Evolutionary conservation across 2,113 vertebrate species (phyloP).

Genomic region (Chrysochloris asiatica): DNA sequence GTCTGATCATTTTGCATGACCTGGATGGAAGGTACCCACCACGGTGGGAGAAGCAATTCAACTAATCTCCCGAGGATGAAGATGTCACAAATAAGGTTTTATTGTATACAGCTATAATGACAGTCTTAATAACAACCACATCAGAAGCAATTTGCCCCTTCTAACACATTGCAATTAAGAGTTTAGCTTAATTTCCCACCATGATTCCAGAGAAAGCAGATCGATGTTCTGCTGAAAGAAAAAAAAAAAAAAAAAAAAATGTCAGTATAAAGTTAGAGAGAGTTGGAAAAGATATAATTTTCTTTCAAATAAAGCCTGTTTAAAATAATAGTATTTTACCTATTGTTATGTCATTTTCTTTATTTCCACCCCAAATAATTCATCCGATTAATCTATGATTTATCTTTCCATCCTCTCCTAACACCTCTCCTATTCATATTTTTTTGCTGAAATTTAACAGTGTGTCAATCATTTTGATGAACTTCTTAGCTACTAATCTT

Average conservation of each 20-base stretch:
- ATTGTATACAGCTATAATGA: constrained; percentile 27
- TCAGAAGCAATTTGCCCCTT: constrained; percentile 34
- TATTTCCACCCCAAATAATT: not conserved
- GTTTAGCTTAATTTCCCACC: constrained; percentile 45
- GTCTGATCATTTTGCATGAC: constrained; percentile 40
- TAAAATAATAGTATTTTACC: constrained; percentile 46
- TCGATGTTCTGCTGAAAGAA: not conserved
- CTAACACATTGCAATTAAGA: constrained; percentile 59
- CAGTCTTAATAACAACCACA: constrained; percentile 49
- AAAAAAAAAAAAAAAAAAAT: constrained; percentile 16
- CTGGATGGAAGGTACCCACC: not conserved
- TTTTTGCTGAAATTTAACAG: constrained; percentile 38
- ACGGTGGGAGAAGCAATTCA: constrained; percentile 45
- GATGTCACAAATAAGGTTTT: constrained; percentile 45
- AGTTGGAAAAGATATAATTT: not conserved
- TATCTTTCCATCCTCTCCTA: constrained; percentile 20
- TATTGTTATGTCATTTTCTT: not conserved
- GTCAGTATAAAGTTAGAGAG: not conserved
- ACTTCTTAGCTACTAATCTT: not conserved
- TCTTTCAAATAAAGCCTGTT: not conserved
- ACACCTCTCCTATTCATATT: not conserved
- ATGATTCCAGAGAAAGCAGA: constrained; percentile 20
- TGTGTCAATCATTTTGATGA: constrained; percentile 21
- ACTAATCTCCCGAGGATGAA: constrained; percentile 27
- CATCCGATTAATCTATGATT: not conserved